Evolutionary conservation across 2,888 invertebrate genomes (phyloP), one percentile per base, ranked within the genome.

Genomic region (Asteroscopus sphinx): DNA sequence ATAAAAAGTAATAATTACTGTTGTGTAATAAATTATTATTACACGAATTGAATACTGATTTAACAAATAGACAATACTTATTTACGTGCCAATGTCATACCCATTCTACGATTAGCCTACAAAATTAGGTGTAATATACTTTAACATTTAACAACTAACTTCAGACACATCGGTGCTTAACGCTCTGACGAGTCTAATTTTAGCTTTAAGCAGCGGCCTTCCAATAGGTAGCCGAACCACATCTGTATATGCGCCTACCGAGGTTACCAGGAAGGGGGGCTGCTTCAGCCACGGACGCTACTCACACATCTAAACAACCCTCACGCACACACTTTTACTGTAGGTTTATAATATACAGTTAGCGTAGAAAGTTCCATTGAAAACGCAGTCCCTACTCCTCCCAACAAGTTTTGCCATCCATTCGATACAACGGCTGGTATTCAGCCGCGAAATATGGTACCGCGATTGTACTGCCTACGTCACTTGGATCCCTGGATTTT

Each of bases 381-480:
- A 90, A 90, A 86, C 85, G 81, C 81, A 85, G 81, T 74, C 56
- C 46, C 71, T 63, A 54, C 59, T 58, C 65, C 21, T 59, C 16
- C 78, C 62, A 77, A 81, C 62, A 88, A 73, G 83, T 89, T 90
- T 81, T 73, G 79, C 71, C 55, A 39, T 47, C 48, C 13, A 26
- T 53, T 65, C 60, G 47, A 68, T 70, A 57, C 51, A 55, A 30
- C 36, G 28, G 25, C 42, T 48, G 47, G 56, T 45, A 36, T 59
- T 37, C 36, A 26, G 46, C 53, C 52, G 66, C 74, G 71, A 68
- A 80, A 83, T 79, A 37, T 84, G 68, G 73, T 81, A 39, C 77
- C 73, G 69, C 69, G 79, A 77, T 64, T 91, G 91, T 93, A 91
- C 86, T 79, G 83, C 82, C 89, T 90, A 93, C 93, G 93, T 93